Base-by-base conservation (phyloP, 2,888 invertebrate species). In the Aricia artaxerxes region DNA sequence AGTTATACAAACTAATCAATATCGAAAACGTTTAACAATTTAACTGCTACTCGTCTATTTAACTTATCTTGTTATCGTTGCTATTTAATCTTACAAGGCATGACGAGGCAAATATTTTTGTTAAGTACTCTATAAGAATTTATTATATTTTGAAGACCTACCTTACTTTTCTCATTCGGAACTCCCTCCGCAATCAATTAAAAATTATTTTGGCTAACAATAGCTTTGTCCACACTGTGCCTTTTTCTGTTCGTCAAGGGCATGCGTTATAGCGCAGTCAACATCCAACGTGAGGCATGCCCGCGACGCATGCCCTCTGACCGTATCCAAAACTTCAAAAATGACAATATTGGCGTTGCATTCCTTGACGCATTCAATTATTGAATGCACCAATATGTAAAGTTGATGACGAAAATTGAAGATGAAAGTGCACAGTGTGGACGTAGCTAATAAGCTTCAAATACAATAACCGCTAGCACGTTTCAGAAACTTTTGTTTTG, bases 1-100 rank as follows among this genome's bases (percentile, higher is more conserved):
- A 44, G 44, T 9, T 9, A 44, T 44, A 44, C 44, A 44, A 9
- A 5, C 5, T 40, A 24, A 31, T 64, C 9, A 3, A 31, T 64
- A 9, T 9, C 9, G 9, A 64, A 31, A 64, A 64, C 31, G 9
- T 64, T 9, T 11, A 64, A 31, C 31, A 31, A 31, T 31, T 31
- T 31, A 31, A 11, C 49, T 49, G 49, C 11, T 49, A 11, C 53
- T 53, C 57, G 11, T 31, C 61, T 61, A 61, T 24, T 24, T 61
- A 24, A 64, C 31, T 64, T 31, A 31, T 64, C 61, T 61, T 7
- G 6, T n/a, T n/a, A 61, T 61, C 31, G 31, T 61, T 61, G 60
- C 64, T 64, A 64, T 64, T 64, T 24, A 31, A 64, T 31, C 64
- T 64, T 7, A 61, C 61, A 64, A 64, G 64, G 64, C 64, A 31